Conservation (phyloP, 2,113 vertebrate genomes). For the Mesoclemmys tuberculata region DNA sequence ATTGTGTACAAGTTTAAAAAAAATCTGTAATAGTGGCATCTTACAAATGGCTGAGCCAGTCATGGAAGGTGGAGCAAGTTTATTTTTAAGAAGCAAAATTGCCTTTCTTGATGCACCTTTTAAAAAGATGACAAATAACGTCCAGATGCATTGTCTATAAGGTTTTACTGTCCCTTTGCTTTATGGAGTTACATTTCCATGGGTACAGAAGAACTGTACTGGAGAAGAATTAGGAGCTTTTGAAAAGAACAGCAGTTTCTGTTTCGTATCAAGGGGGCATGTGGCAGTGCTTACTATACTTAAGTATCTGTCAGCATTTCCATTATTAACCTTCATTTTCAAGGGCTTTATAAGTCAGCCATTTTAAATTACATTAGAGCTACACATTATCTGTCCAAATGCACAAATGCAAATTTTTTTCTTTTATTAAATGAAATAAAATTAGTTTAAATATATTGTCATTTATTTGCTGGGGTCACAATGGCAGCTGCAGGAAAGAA, state of each 20-base stretch:
- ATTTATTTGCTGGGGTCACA: not conserved
- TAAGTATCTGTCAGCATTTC: not conserved
- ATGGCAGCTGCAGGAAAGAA: not conserved
- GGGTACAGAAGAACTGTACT: not conserved
- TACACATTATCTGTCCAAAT: not conserved
- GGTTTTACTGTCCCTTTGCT: not conserved
- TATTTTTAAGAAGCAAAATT: not conserved
- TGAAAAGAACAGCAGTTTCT: not conserved
- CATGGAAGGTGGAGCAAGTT: not conserved
- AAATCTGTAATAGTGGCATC: constrained; percentile 13
- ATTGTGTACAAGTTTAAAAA: constrained; percentile 7
- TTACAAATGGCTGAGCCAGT: not conserved
- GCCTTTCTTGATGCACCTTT: constrained; percentile 7
- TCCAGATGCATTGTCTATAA: not conserved
- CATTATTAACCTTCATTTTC: constrained; percentile 9
- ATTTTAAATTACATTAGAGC: constrained; percentile 23
- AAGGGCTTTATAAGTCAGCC: not conserved
- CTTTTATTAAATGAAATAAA: not conserved
- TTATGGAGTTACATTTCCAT: not conserved
- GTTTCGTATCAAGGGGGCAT: not conserved
- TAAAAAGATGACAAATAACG: constrained; percentile 42
- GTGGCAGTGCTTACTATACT: not conserved
- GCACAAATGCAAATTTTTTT: not conserved
- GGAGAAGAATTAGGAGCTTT: constrained; percentile 31
- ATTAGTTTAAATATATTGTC: not conserved